Conservation (phyloP, 2,113 vertebrate genomes). For the western clawed frog (Xenopus tropicalis) region DNA sequence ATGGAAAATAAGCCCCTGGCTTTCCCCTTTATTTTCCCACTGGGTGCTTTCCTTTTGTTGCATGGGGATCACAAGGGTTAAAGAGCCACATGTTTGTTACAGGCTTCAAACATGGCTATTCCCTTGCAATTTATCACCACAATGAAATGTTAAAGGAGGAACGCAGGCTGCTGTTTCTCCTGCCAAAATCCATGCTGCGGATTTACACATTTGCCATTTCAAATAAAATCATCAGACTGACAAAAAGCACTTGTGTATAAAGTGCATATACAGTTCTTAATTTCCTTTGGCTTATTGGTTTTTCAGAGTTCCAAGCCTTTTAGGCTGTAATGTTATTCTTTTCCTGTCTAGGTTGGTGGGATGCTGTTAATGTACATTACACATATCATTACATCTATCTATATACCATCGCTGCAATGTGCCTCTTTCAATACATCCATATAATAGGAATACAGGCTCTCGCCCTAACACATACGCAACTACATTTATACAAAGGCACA, state of each 20-base stretch:
- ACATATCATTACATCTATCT: background rate
- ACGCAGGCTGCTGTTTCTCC: constrained; percentile 32
- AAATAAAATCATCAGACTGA: constrained; percentile 44
- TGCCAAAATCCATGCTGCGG: constrained; percentile 38
- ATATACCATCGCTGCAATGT: background rate
- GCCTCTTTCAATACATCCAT: background rate
- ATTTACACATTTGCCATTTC: constrained; percentile 44
- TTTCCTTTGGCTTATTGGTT: constrained; percentile 27
- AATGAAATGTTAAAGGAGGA: constrained; percentile 34
- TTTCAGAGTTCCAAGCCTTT: constrained; percentile 18
- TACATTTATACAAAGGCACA: too few relatives aligned
- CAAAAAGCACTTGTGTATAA: constrained; percentile 36
- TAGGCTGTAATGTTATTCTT: constrained; percentile 12
- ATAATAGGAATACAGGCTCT: too few relatives aligned
- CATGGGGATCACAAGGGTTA: constrained; percentile 22
- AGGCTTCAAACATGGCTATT: constrained; percentile 41
- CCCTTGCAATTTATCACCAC: constrained; percentile 38
- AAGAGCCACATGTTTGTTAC: constrained; percentile 34
- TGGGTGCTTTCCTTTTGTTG: constrained; percentile 1
- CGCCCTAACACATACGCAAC: too few relatives aligned
- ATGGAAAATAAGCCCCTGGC: background rate
- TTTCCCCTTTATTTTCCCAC: background rate
- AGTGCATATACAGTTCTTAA: constrained; percentile 3
- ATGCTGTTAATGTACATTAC: background rate
- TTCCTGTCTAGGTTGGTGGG: constrained; percentile 21